Evolutionary conservation across 2,888 invertebrate genomes (phyloP).

Genomic region (Halictus ligatus): DNA sequence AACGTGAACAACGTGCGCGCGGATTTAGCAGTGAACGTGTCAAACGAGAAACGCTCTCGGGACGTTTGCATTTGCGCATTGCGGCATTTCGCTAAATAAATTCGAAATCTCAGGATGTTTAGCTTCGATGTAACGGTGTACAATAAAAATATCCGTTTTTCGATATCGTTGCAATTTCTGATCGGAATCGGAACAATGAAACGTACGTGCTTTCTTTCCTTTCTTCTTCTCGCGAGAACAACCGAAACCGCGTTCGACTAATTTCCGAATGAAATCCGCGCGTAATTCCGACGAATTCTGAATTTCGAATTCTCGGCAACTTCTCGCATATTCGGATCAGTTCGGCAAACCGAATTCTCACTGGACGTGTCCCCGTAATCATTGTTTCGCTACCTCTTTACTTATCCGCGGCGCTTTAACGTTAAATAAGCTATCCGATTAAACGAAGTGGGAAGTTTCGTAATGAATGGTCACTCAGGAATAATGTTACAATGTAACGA

Average conservation of each 20-base stretch:
- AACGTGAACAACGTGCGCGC: background rate
- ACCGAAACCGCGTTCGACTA: conserved; percentile 16
- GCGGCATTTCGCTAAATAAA: background rate
- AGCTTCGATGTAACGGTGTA: background rate
- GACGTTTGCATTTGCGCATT: background rate
- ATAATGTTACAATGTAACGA: conserved; percentile 76
- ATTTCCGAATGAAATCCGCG: background rate
- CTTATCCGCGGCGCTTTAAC: conserved; percentile 47
- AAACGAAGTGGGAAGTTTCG: conserved; percentile 61
- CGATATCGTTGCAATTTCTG: background rate
- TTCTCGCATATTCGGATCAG: conserved; percentile 13
- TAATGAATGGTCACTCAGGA: conserved; percentile 80
- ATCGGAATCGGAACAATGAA: background rate
- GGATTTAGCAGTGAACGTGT: conserved; percentile 11
- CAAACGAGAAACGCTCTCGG: background rate
- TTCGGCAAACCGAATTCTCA: conserved; percentile 5
- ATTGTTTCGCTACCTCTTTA: conserved; percentile 54
- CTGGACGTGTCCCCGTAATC: conserved; percentile 21
- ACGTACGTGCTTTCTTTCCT: background rate
- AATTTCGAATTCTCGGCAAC: conserved; percentile 19
- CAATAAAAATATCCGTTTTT: background rate
- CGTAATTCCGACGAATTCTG: too few relatives aligned
- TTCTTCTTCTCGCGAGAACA: background rate
- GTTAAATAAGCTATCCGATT: conserved; percentile 58
- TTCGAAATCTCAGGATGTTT: conserved; percentile 5